phyloP scores from a whole-genome alignment of 2,797 vertebrate species.

The Falco peregrinus region DNA sequence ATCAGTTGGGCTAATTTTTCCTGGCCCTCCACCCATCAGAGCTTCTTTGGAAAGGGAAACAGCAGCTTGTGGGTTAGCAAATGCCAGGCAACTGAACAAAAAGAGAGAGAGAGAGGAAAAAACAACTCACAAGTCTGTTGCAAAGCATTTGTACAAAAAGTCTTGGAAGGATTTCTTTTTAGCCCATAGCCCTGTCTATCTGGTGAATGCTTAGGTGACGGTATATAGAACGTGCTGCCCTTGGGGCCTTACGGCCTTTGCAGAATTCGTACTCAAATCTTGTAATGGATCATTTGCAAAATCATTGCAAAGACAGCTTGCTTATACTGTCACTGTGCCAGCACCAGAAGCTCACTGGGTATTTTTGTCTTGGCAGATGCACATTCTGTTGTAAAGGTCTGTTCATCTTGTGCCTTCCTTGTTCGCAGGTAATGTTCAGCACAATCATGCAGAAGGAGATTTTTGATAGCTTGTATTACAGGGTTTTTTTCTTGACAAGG shows the following conservation, averaged over 20 bases:
- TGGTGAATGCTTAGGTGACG: slow-evolving; percentile 36
- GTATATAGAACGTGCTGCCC: slow-evolving; percentile 54
- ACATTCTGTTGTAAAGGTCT: slow-evolving; percentile 83
- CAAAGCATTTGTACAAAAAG: neutral
- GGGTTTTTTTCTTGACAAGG: neutral
- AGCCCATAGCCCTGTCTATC: slow-evolving; percentile 46
- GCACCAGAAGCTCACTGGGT: slow-evolving; percentile 77
- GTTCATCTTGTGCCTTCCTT: slow-evolving; percentile 76
- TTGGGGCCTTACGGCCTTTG: slow-evolving; percentile 56
- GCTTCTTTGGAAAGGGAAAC: slow-evolving; percentile 79
- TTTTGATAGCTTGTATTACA: neutral
- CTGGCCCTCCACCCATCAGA: slow-evolving; percentile 80
- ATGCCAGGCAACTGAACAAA: slow-evolving; percentile 79
- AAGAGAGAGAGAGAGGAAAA: slow-evolving; percentile 46
- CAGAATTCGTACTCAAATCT: slow-evolving; percentile 53
- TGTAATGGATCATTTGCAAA: slow-evolving; percentile 72
- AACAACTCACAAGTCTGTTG: slow-evolving; percentile 41
- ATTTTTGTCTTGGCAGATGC: slow-evolving; percentile 85
- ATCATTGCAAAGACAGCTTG: slow-evolving; percentile 78
- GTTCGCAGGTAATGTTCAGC: slow-evolving; percentile 76
- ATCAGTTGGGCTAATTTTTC: slow-evolving; percentile 82
- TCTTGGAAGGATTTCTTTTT: slow-evolving; percentile 39
- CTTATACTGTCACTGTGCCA: slow-evolving; percentile 77
- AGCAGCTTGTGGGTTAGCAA: slow-evolving; percentile 82
- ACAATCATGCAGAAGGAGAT: neutral